These are phyloP conservation scores for Melanaphis sacchari DNA, from an alignment of 1,140 invertebrate genomes.

Conservation along the genomic window DNA sequence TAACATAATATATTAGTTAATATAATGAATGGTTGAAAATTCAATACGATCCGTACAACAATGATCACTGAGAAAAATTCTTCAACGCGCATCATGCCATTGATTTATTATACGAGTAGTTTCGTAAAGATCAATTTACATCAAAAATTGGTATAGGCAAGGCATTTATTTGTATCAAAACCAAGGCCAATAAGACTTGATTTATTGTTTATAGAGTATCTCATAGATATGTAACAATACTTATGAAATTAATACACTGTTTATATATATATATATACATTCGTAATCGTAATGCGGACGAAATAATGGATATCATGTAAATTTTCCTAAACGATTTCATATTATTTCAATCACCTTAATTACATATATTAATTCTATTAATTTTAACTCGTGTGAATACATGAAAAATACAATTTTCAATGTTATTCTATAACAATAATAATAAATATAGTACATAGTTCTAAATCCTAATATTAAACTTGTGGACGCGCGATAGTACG, in stretches of 20 bases:
- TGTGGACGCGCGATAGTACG: too few relatives aligned
- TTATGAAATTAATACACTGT: neutral
- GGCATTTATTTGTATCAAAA: neutral
- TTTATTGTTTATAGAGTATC: neutral
- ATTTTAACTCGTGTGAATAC: neutral
- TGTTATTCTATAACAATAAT: neutral
- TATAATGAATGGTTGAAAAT: neutral
- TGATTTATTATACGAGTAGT: slow-evolving; percentile 48
- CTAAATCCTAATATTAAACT: neutral
- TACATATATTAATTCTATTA: neutral
- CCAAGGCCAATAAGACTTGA: neutral
- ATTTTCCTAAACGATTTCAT: neutral
- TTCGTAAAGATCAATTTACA: slow-evolving; percentile 17
- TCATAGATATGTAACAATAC: neutral
- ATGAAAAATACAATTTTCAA: neutral
- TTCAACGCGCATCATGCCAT: neutral
- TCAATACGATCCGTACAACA: slow-evolving; percentile 1
- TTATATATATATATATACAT: too few relatives aligned
- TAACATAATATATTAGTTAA: neutral
- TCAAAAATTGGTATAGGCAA: slow-evolving; percentile 2
- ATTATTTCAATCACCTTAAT: neutral
- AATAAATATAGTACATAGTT: too few relatives aligned
- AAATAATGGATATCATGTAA: neutral
- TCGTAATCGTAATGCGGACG: neutral
- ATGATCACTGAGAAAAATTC: neutral